Conservation (phyloP, 2,888 invertebrate genomes). For the Tenthredo amoena region DNA sequence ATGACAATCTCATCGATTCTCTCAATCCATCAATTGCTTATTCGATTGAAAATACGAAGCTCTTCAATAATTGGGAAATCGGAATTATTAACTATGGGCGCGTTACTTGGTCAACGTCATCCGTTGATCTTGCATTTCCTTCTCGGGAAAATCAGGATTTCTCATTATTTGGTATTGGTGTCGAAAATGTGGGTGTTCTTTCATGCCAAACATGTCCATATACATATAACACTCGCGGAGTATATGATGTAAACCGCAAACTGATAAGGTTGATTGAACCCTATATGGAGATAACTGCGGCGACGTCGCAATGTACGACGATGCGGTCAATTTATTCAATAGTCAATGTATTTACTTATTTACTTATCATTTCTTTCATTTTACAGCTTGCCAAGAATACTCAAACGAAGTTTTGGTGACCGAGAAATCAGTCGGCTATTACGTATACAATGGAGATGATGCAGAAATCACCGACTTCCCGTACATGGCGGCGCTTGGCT, state of each 20-base stretch:
- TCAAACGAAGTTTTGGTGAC: conserved; percentile 62
- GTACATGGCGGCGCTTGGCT: conserved; percentile 71
- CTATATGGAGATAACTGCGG: conserved; percentile 17
- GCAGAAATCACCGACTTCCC: conserved; percentile 68
- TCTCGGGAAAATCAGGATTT: neutral
- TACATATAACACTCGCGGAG: too few species aligned
- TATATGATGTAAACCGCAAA: neutral
- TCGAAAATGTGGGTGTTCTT: neutral
- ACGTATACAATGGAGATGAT: conserved; percentile 66
- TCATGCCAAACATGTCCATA: neutral
- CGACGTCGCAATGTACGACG: neutral
- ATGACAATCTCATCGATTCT: neutral
- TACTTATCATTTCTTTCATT: conserved; percentile 8
- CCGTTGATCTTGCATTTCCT: neutral
- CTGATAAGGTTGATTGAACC: conserved; percentile 4
- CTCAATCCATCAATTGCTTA: neutral
- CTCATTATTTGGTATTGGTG: neutral
- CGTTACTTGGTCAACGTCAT: neutral
- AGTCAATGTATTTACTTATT: neutral
- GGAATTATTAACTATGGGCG: neutral
- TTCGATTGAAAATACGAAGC: neutral
- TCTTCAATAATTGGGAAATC: neutral
- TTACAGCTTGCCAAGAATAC: conserved; percentile 68
- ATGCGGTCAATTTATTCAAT: too few species aligned
- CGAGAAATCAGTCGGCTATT: conserved; percentile 50